Percentiles rank a stretch among this genome's conserved stretches.
phyloP scores from a whole-genome alignment of 2,888 invertebrate species.

The Entomobrya proxima region DNA sequence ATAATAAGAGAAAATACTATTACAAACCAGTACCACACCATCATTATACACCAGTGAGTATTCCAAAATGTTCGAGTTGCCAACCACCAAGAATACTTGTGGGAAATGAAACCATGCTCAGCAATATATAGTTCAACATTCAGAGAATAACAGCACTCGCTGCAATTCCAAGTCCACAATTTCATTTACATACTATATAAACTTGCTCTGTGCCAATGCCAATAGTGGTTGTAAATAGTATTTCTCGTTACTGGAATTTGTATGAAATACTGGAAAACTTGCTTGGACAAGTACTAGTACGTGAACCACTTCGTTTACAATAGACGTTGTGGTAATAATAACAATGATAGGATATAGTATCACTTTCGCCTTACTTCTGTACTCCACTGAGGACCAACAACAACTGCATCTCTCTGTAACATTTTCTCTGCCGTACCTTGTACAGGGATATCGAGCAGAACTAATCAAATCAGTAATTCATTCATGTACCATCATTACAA shows the following conservation, averaged over 20 bases:
- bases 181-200: not conserved
- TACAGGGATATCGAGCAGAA: conserved; percentile 41
- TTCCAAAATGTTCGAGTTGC: conserved; percentile 46
- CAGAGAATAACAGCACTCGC: conserved; percentile 18
- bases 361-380: not conserved
- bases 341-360: not conserved
- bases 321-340: not conserved
- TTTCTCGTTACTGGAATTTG: not conserved
- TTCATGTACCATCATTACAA: conserved; percentile 52
- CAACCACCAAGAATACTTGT: conserved; percentile 59
- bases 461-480: conserved; percentile 60
- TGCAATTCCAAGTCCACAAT: not conserved
- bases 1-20: not conserved
- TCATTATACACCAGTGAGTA: conserved; percentile 48
- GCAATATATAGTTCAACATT: not conserved
- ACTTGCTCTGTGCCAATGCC: not conserved
- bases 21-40: conserved; percentile 8
- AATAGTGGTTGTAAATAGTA: not conserved
- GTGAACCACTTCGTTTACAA: not conserved
- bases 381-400: not conserved
- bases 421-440: not conserved
- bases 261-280: not conserved
- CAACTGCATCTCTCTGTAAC: not conserved
- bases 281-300: not conserved
- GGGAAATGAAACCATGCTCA: conserved; percentile 36